These are phyloP conservation scores for Thamnophis sirtalis DNA, from an alignment of 2,113 vertebrate species.

Conservation along the genomic window DNA sequence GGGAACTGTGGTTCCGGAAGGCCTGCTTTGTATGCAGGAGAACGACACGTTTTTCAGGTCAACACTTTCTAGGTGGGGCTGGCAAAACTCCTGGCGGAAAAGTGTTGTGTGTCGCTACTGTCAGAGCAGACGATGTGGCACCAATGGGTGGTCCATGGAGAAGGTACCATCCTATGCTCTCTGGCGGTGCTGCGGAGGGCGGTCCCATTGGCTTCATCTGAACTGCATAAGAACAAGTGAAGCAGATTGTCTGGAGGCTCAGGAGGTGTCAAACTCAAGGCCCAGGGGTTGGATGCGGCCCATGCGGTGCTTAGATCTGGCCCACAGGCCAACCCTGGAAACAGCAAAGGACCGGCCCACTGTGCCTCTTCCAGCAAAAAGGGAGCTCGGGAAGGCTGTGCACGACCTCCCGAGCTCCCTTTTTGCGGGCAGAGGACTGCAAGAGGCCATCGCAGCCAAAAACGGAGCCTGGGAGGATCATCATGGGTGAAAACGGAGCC, in stretches of 20 bases:
- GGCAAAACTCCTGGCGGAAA: not conserved
- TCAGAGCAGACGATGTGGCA: not conserved
- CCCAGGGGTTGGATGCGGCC: too few species aligned
- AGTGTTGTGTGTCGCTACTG: not conserved
- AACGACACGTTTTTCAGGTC: not conserved
- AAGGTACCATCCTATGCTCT: not conserved
- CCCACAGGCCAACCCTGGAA: too few species aligned
- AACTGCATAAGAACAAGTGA: not conserved
- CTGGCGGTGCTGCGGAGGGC: not conserved
- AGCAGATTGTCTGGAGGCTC: not conserved
- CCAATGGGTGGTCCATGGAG: not conserved
- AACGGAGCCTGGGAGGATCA: too few species aligned
- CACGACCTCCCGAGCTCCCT: too few species aligned
- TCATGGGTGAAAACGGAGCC: too few species aligned
- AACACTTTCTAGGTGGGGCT: not conserved
- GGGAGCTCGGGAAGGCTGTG: too few species aligned
- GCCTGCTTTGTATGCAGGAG: not conserved
- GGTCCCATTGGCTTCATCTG: not conserved
- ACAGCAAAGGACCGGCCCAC: too few species aligned
- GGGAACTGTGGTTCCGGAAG: not conserved
- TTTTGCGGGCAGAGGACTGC: too few species aligned
- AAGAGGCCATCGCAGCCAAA: too few species aligned
- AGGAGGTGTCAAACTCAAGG: too few species aligned
- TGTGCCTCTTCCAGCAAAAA: too few species aligned
- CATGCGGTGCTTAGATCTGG: too few species aligned